Percentiles rank a stretch among this genome's conserved stretches.
Evolutionary conservation across 1,140 invertebrate genomes (phyloP).

Genomic region (Macrocentrus cingulum): DNA sequence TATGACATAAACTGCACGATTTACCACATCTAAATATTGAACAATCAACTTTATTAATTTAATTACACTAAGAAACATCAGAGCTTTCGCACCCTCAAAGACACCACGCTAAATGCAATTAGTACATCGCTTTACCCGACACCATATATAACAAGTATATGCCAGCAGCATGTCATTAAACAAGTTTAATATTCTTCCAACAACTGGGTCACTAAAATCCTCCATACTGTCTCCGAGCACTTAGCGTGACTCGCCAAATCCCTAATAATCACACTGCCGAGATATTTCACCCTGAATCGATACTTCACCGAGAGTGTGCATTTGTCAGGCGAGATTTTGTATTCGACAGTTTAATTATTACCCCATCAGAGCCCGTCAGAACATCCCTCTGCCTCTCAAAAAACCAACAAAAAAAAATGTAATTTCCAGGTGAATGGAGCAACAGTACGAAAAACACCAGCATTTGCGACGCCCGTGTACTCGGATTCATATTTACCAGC

Average conservation of each 20-base stretch:
- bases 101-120: slow-evolving; percentile 8
- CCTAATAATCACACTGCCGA: neutral
- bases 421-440: slow-evolving; percentile 35
- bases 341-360: no score
- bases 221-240: neutral
- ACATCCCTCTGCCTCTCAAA: no score
- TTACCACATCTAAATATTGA: no score
- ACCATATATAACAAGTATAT: neutral
- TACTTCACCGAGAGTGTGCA: no score
- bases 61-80: neutral
- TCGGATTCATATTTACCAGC: slow-evolving; percentile 48
- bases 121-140: neutral
- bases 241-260: neutral
- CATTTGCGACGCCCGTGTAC: slow-evolving; percentile 45
- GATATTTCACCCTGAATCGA: neutral
- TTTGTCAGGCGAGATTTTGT: no score
- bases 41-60: neutral
- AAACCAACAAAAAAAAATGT: no score
- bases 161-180: slow-evolving; percentile 1
- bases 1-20: no score
- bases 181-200: slow-evolving; percentile 1
- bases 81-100: slow-evolving; percentile 3
- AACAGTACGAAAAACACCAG: slow-evolving; percentile 41
- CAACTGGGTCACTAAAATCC: slow-evolving; percentile 15
- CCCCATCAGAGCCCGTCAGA: no score